These are phyloP conservation scores for Macrotis lagotis DNA, from an alignment of 2,113 vertebrate genomes.

Conservation along the genomic window DNA sequence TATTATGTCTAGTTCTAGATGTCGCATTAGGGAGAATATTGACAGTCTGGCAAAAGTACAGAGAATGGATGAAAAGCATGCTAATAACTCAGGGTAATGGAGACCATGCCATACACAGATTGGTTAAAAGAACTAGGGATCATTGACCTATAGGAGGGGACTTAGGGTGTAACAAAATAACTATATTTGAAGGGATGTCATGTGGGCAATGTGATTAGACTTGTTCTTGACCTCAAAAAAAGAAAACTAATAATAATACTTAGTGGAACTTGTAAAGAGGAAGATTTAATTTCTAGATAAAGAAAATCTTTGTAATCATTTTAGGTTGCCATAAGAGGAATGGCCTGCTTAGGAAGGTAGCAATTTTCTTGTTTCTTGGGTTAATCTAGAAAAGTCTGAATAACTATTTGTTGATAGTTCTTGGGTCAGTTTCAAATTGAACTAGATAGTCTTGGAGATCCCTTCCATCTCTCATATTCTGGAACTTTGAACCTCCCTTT, in stretches of 20 bases:
- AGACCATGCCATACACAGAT: not conserved
- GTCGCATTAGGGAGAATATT: not conserved
- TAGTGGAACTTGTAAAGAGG: not conserved
- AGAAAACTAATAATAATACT: not conserved
- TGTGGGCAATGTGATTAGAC: not conserved
- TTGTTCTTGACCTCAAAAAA: not conserved
- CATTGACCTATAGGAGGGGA: not conserved
- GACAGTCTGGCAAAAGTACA: not conserved
- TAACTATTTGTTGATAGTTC: not conserved
- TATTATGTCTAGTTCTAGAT: not conserved
- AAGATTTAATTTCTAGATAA: not conserved
- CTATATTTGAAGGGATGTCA: not conserved
- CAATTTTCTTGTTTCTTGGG: not conserved
- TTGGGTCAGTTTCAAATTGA: not conserved
- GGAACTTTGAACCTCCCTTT: not conserved
- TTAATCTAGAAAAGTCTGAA: not conserved
- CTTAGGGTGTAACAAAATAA: not conserved
- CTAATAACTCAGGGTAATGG: not conserved
- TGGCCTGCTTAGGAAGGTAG: not conserved
- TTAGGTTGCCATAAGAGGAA: not conserved
- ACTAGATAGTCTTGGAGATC: not conserved
- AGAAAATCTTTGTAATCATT: not conserved
- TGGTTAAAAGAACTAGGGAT: not conserved
- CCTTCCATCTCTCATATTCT: not conserved
- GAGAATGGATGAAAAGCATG: not conserved